Evolutionary conservation across 2,888 invertebrate genomes (phyloP).

Genomic region (Mimumesa dahlbomi): DNA sequence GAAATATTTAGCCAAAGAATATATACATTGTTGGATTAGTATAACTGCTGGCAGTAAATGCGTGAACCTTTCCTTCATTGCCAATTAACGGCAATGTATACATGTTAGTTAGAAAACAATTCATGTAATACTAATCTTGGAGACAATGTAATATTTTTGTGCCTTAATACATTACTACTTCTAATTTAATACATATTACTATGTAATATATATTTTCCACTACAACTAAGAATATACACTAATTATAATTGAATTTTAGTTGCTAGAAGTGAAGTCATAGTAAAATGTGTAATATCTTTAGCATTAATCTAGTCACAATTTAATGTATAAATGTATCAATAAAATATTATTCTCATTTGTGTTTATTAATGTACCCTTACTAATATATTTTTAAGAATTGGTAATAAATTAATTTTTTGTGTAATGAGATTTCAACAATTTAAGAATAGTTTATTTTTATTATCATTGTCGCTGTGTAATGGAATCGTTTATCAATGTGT

Average conservation of each 20-base stretch:
- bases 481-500: no score
- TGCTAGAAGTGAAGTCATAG: constrained; percentile 1
- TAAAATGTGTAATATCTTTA: constrained; percentile 14
- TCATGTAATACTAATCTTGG: neutral
- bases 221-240: neutral
- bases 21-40: no score
- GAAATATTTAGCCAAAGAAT: no score
- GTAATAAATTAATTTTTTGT: no score
- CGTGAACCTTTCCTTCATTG: no score
- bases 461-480: no score
- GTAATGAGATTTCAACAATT: no score
- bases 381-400: no score
- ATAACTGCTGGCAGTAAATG: no score
- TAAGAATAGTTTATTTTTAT: no score
- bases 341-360: no score
- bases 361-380: no score
- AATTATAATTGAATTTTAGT: neutral
- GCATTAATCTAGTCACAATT: constrained; percentile 37
- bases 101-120: neutral
- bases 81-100: neutral
- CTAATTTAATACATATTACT: constrained; percentile 15
- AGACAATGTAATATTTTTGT: constrained; percentile 18
- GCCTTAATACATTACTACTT: constrained; percentile 33
- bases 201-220: neutral
- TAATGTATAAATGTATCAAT: constrained; percentile 41